Evolutionary conservation across 2,888 invertebrate species (phyloP), one percentile per base, ranked within the genome.

Genomic region (Cephus pulcher): DNA sequence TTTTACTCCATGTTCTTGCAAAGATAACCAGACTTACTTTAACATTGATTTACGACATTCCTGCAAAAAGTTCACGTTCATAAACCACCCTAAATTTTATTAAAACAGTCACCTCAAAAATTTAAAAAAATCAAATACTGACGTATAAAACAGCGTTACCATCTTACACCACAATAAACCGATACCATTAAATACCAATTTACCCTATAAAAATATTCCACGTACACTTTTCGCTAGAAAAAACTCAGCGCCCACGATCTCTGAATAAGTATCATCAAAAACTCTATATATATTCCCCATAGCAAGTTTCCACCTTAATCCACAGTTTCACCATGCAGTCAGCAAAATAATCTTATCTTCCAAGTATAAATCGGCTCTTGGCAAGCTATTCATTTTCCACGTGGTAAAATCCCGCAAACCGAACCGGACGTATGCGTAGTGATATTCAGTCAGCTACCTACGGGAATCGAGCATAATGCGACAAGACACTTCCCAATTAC

Each of bases 21-120:
- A 71, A 12, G 12, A 11, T 30, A 30, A 15, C 71, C 32, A 30
- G 1, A 71, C 30, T 6, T n/a, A 40, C 34, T 76, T 77, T 77
- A 77, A 12, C 32, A 12, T 75, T 84, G 82, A 83, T 86, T 84
- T 86, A 86, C 73, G 79, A 80, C 37, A 1, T 56, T 23, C 9
- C 9, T 23, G 56, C 11, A 33, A 15, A 30, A 33, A 30, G 32
- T 32, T 30, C 71, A 71, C 30, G 71, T 11, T 30, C 71, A 6
- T 71, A n/a, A n/a, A n/a, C 23, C 9, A 56, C 6, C 23, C 23
- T 56, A 23, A 23, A 56, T 56, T 56, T 15, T 23, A 23, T 56
- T 23, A 23, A 56, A 56, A 23, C 23, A 56, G 2, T 56, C 23
- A 9, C 56, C 56, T 9, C 9, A 56, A 56, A 56, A 56, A 56